A percentile compares a stretch with the other conserved stretches of the same genome.
phyloP scores from a whole-genome alignment of 2,797 vertebrate species.

The Anolis apletophallus region DNA sequence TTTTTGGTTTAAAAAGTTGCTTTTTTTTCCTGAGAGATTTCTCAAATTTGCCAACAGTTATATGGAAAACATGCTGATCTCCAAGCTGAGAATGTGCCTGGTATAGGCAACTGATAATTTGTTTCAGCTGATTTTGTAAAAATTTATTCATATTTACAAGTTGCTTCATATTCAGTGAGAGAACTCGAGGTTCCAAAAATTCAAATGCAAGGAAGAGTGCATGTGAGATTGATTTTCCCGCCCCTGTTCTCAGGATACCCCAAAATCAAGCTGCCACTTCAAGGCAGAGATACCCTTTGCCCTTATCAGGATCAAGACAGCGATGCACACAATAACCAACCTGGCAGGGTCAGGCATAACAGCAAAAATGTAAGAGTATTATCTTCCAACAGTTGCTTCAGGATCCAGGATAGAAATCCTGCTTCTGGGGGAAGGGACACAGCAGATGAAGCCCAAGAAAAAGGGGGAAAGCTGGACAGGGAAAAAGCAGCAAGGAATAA shows the following conservation, averaged over 20 bases:
- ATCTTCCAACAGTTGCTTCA: conserved; percentile 79
- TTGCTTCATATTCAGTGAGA: neutral
- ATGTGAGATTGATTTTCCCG: neutral
- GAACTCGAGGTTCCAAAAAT: neutral
- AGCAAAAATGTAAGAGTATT: conserved; percentile 81
- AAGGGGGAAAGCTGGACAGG: conserved; percentile 72
- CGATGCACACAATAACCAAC: conserved; percentile 62
- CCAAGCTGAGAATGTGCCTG: neutral
- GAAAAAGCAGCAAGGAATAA: rapidly evolving
- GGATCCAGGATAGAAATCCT: conserved; percentile 75
- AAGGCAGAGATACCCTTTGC: too few species aligned
- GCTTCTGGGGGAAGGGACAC: neutral
- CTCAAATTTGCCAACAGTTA: neutral
- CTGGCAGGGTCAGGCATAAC: conserved; percentile 81
- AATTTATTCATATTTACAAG: neutral
- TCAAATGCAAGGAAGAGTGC: neutral
- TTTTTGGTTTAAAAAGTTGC: neutral
- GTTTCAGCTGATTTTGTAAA: neutral
- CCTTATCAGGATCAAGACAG: too few species aligned
- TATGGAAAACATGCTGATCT: neutral
- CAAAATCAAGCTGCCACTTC: neutral
- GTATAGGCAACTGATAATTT: neutral
- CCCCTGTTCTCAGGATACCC: neutral
- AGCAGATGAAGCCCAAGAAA: conserved; percentile 58
- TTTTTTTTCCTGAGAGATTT: neutral